phyloP scores from a whole-genome alignment of 2,113 vertebrate genomes.

The Australoheros scitulus region DNA sequence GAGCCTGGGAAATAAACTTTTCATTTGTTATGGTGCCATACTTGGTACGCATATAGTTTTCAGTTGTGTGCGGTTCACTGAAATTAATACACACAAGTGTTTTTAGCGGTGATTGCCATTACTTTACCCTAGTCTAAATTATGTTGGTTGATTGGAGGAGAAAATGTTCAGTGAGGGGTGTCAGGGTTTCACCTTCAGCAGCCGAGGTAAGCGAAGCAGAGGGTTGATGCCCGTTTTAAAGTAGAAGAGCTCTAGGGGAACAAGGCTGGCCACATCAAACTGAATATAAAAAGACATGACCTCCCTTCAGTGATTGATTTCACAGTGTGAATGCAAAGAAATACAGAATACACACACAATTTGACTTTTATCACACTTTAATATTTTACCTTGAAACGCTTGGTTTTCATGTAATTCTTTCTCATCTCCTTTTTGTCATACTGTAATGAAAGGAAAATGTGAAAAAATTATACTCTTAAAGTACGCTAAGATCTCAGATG shows the following conservation, averaged over 20 bases:
- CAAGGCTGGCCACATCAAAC: constrained; percentile 89
- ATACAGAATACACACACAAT: not conserved
- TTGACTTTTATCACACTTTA: accelerated
- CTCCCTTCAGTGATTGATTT: not conserved
- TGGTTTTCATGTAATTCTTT: constrained; percentile 87
- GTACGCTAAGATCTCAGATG: not conserved
- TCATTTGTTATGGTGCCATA: no score
- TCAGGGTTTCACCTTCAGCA: constrained; percentile 86
- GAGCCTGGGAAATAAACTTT: not conserved
- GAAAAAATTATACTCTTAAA: not conserved
- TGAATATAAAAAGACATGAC: constrained; percentile 63
- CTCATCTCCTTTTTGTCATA: constrained; percentile 90
- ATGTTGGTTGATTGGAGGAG: not conserved
- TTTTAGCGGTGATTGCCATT: not conserved
- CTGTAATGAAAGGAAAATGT: constrained; percentile 70
- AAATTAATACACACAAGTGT: not conserved
- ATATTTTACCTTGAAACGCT: constrained; percentile 87
- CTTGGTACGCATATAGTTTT: not conserved
- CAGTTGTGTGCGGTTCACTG: not conserved
- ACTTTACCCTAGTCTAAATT: not conserved
- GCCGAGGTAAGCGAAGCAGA: constrained; percentile 89
- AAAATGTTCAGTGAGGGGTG: not conserved
- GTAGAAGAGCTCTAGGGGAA: constrained; percentile 94
- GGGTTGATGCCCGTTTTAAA: constrained; percentile 90
- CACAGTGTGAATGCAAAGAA: not conserved